Evolutionary conservation across 1,140 invertebrate genomes (phyloP), one percentile per base, ranked within the genome.

Genomic region (Drosophila subobscura): DNA sequence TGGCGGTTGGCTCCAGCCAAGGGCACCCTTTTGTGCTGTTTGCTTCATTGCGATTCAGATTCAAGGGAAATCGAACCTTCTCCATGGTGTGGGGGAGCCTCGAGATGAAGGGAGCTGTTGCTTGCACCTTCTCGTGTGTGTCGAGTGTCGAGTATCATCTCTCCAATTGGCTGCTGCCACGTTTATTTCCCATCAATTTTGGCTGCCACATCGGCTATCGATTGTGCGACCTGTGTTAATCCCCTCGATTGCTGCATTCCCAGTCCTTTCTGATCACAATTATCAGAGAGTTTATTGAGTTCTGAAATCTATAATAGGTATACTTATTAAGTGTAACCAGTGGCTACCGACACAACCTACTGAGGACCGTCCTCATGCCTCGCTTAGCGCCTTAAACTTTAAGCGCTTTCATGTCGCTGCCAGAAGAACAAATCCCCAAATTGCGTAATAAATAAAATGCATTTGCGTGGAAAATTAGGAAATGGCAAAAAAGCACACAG

Each of bases 401-500:
- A 71, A 59, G 54, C 46, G 47, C 66, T 71, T 50, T 71, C 41
- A 71, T 71, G 67, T 71, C 67, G 52, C 16, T 50, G 66, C 46
- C 66, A 51, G 46, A 44, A 57, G 66, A 42, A 49, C 77, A 81
- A 80, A 67, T 80, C 63, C 63, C 77, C 52, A 79, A 70, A 79
- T 70, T 64, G 75, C 67, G 57, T 85, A 83, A 85, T 84, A 84
- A 85, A 84, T 85, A 79, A 84, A 79, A 84, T 80, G 76, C 79
- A 85, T 68, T 66, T 84, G 80, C 44, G 65, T 79, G 80, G 80
- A 84, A 84, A 84, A 85, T 85, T 86, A 77, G 73, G 64, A 80
- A 74, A 58, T 53, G 47, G 60, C 72, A 65, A 53, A 72, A 27
- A 23, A 12, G 52, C 6, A 37, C 33, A 66, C 58, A 65, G 46